A percentile compares a stretch with the other conserved stretches of the same genome.
phyloP scores from a whole-genome alignment of 2,797 vertebrate species.

The Thalassophryne amazonica region DNA sequence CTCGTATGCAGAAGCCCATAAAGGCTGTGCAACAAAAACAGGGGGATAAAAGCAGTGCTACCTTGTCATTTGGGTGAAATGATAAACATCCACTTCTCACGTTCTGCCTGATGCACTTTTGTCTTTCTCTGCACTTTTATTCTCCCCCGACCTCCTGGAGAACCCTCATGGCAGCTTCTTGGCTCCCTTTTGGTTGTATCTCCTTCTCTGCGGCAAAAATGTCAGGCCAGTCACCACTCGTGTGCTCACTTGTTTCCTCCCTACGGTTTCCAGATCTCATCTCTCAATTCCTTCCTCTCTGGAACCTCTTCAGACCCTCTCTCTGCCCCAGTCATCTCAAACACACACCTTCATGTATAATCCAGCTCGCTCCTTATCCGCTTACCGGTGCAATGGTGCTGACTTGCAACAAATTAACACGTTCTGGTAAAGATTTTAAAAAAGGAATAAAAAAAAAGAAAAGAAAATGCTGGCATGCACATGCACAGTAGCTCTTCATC shows the following conservation, averaged over 20 bases:
- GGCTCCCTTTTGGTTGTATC: conserved; percentile 37
- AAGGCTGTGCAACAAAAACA: conserved; percentile 77
- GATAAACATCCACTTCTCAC: conserved; percentile 56
- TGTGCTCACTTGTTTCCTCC: conserved; percentile 52
- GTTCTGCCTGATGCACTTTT: conserved; percentile 59
- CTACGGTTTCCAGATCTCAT: conserved; percentile 43
- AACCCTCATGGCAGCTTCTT: conserved; percentile 34
- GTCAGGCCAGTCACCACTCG: conserved; percentile 51
- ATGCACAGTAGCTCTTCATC: conserved; percentile 65
- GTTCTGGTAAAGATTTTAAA: no score
- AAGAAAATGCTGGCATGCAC: conserved; percentile 68
- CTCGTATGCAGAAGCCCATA: conserved; percentile 85
- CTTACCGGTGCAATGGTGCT: conserved; percentile 55
- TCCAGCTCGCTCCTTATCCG: conserved; percentile 32
- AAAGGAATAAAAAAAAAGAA: conserved; percentile 15
- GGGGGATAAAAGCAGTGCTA: conserved; percentile 81
- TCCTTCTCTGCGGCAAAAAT: conserved; percentile 57
- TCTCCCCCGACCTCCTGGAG: conserved; percentile 56
- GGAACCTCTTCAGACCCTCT: conserved; percentile 11
- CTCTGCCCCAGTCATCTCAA: no score
- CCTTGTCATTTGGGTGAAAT: conserved; percentile 65
- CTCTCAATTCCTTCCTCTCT: conserved; percentile 24
- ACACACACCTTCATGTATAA: conserved; percentile 18
- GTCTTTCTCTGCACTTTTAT: conserved; percentile 65
- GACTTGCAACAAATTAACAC: conserved; percentile 59